Evolutionary conservation across 2,888 invertebrate genomes (phyloP), one percentile per base, ranked within the genome.

Genomic region (Diachrysia chrysitis): DNA sequence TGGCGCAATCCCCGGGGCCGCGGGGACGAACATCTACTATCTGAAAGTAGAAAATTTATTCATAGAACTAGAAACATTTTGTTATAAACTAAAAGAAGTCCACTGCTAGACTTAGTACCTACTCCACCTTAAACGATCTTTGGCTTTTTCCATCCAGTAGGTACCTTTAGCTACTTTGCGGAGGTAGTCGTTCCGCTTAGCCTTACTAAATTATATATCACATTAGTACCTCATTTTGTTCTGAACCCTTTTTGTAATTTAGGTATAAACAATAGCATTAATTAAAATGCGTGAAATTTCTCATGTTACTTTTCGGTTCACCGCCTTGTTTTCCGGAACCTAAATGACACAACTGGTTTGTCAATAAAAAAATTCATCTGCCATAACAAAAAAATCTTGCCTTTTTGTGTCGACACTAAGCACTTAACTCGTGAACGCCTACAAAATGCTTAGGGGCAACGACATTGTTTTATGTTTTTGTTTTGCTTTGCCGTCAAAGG

Each of bases 11-110:
- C 6, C 92, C 89, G 1, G 88, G 80, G 1, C 83, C 81, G 0
- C 85, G 77, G 21, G 95, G 91, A 25, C 96, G 91, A 0, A 97
- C 90, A 78, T 97, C 97, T 0, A 97, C 96, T 0, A 95, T 92
- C 95, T 95, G 75, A 19, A 19, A 78, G 80, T 19, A 17, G 4
- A 17, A 10, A 54, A n/a, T n/a, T 3, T 3, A 25, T 25, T 25
- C 25, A 25, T 3, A 25, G n/a, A n/a, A n/a, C n/a, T 25, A 5
- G 2, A 25, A 25, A 25, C 25, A 25, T 25, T 25, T 25, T 3
- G 25, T 5, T 25, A 3, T n/a, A n/a, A n/a, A n/a, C n/a, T n/a
- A n/a, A n/a, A n/a, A n/a, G n/a, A n/a, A n/a, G n/a, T n/a, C n/a
- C n/a, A n/a, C n/a, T n/a, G n/a, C n/a, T n/a, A n/a, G n/a, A n/a